These are phyloP conservation scores for Toxostoma redivivum DNA, from an alignment of 2,113 vertebrate genomes.

Conservation along the genomic window DNA sequence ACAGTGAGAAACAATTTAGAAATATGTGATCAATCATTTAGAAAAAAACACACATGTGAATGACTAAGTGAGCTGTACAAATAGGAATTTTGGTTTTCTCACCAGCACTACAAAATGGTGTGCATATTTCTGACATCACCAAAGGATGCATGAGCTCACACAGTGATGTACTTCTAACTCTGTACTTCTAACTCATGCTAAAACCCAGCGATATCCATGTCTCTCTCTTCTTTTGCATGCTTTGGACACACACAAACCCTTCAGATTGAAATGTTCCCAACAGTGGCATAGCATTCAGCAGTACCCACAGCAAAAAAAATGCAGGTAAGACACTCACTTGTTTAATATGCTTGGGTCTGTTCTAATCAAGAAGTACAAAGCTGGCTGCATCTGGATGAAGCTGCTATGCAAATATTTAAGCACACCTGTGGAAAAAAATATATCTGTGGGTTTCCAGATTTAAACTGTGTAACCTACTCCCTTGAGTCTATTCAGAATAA, in stretches of 20 bases:
- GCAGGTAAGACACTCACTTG: neutral
- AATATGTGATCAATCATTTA: neutral
- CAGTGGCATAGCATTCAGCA: neutral
- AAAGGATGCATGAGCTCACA: neutral
- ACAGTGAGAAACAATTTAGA: neutral
- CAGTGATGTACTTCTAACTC: neutral
- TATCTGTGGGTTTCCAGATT: neutral
- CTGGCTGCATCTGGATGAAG: neutral
- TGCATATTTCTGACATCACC: neutral
- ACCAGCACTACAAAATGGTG: neutral
- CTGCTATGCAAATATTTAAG: neutral
- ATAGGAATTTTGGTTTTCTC: neutral
- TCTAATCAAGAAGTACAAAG: neutral
- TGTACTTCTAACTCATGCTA: neutral
- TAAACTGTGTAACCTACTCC: neutral
- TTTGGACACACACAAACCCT: neutral
- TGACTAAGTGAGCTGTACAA: neutral
- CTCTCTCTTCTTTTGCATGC: neutral
- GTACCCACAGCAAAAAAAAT: neutral
- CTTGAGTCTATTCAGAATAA: neutral
- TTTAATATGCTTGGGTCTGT: neutral
- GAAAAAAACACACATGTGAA: fast-evolving
- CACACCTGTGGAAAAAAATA: neutral
- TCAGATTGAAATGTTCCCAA: neutral
- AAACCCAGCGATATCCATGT: fast-evolving